These are phyloP conservation scores for Musca domestica DNA, from an alignment of 1,140 invertebrate species.

Conservation along the genomic window DNA sequence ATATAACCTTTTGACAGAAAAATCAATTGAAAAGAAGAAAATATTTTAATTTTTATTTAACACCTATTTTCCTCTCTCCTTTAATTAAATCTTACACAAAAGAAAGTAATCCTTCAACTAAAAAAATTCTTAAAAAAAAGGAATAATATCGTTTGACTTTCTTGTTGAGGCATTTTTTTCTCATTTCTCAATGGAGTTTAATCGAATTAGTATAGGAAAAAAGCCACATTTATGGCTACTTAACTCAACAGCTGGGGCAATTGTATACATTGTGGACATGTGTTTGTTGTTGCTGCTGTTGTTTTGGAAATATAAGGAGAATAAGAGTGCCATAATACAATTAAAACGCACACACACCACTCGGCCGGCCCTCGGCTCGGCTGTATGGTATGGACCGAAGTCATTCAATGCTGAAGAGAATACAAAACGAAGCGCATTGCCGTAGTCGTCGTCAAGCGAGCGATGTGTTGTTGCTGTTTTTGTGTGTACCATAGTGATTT, in stretches of 20 bases:
- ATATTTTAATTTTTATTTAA: no score
- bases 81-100: no score
- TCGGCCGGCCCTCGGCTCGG: no score
- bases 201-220: background rate
- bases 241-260: conserved; percentile 6
- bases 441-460: conserved; percentile 5
- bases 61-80: no score
- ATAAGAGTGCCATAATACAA: conserved; percentile 13
- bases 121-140: no score
- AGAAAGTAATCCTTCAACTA: no score
- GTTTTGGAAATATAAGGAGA: conserved; percentile 18
- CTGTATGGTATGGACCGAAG: background rate
- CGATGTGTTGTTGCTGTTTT: conserved; percentile 8
- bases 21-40: no score
- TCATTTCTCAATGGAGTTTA: background rate
- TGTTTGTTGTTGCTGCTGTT: conserved; percentile 2
- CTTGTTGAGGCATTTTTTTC: no score
- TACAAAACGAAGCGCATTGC: conserved; percentile 8
- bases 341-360: background rate
- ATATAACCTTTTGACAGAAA: no score
- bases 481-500: conserved; percentile 17
- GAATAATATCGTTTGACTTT: no score
- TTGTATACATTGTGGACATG: background rate
- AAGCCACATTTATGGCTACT: conserved; percentile 2
- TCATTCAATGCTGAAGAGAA: conserved; percentile 1